Percentiles rank a stretch among this genome's conserved stretches.
phyloP scores from a whole-genome alignment of 1,140 invertebrate genomes.

The Acyrthosiphon pisum region DNA sequence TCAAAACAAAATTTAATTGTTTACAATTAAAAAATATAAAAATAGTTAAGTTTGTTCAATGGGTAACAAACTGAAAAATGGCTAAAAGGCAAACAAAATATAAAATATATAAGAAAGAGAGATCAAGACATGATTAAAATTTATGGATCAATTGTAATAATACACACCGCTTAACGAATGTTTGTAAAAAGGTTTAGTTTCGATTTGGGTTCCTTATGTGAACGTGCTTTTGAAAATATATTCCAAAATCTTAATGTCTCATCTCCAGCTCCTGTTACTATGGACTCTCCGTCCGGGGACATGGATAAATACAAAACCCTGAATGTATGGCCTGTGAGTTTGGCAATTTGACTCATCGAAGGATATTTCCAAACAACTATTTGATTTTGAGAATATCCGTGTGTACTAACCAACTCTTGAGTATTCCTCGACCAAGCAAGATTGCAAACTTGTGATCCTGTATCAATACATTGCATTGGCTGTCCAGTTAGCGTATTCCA shows the following conservation, averaged over 20 bases:
- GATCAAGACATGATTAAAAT: slow-evolving; percentile 50
- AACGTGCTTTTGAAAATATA: slow-evolving; percentile 96
- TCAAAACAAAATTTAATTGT: slow-evolving; percentile 44
- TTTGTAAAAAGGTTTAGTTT: slow-evolving; percentile 58
- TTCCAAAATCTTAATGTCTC: slow-evolving; percentile 99
- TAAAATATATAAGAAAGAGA: slow-evolving; percentile 56
- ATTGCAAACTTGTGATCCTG: slow-evolving; percentile 93
- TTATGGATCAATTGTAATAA: slow-evolving; percentile 36
- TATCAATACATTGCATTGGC: slow-evolving; percentile 98
- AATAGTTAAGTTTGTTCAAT: slow-evolving; percentile 55
- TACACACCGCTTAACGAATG: slow-evolving; percentile 47
- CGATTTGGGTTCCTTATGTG: slow-evolving; percentile 62
- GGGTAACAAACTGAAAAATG: slow-evolving; percentile 48
- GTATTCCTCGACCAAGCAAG: slow-evolving; percentile 99
- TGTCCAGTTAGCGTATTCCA: slow-evolving; percentile 99
- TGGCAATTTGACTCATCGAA: slow-evolving; percentile 91
- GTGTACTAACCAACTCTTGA: slow-evolving; percentile 94
- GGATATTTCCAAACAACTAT: slow-evolving; percentile 99
- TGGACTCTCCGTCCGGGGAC: slow-evolving; percentile 98
- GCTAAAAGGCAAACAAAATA: slow-evolving; percentile 53
- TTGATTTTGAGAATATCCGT: slow-evolving; percentile 99
- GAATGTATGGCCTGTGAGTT: slow-evolving; percentile 97
- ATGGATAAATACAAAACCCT: slow-evolving; percentile 96
- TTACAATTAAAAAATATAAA: slow-evolving; percentile 35
- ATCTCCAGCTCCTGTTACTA: slow-evolving; percentile 98